These are phyloP conservation scores for Netelia virgata DNA, from an alignment of 2,888 invertebrate genomes.

Conservation along the genomic window DNA sequence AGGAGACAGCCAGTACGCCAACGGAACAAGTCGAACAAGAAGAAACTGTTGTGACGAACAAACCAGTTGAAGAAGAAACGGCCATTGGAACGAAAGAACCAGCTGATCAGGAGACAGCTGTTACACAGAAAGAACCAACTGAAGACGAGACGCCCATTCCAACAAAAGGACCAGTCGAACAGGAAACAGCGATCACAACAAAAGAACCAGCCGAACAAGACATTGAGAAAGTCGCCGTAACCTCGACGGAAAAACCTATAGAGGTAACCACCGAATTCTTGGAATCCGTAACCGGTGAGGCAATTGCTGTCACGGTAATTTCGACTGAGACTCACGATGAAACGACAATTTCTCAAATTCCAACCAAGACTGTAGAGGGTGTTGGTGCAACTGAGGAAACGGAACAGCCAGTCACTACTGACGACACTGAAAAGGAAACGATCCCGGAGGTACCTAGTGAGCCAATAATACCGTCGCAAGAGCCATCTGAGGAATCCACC, in stretches of 20 bases:
- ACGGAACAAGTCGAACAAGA: constrained; percentile 58
- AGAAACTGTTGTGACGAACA: constrained; percentile 56
- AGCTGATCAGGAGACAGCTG: constrained; percentile 7
- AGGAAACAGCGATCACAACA: neutral
- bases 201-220: constrained; percentile 47
- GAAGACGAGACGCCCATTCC: constrained; percentile 54
- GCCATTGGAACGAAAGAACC: constrained; percentile 42
- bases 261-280: neutral
- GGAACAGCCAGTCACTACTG: constrained; percentile 58
- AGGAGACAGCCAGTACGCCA: constrained; percentile 56
- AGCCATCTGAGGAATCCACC: constrained; percentile 61
- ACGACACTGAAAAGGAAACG: constrained; percentile 46
- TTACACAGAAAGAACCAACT: constrained; percentile 18
- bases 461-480: constrained; percentile 59
- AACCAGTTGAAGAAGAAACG: constrained; percentile 62
- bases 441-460: constrained; percentile 62
- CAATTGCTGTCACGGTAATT: constrained; percentile 19
- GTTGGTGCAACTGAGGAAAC: constrained; percentile 22
- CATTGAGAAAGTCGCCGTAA: neutral
- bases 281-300: constrained; percentile 13
- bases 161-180: constrained; percentile 7
- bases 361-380: constrained; percentile 40
- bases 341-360: constrained; percentile 15
- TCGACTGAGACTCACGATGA: constrained; percentile 4
- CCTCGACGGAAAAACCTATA: constrained; percentile 12